These are phyloP conservation scores for Eidolon dupreanum DNA, from an alignment of 2,797 vertebrate genomes.

Conservation along the genomic window DNA sequence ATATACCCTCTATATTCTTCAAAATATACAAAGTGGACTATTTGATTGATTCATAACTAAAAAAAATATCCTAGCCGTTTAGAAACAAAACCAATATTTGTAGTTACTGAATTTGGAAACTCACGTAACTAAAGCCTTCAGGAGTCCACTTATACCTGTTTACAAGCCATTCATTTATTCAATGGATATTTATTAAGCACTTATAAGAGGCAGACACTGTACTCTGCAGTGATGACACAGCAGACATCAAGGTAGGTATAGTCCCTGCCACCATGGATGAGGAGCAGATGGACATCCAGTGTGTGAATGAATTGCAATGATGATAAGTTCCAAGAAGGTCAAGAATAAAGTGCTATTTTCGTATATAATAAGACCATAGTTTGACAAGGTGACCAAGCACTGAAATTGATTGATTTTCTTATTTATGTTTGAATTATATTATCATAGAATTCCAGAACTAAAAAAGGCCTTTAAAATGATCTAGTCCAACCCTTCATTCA, in stretches of 20 bases:
- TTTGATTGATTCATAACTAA: background rate
- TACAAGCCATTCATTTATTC: slow-evolving; percentile 13
- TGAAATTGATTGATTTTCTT: background rate
- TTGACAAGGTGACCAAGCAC: background rate
- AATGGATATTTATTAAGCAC: background rate
- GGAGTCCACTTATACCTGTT: background rate
- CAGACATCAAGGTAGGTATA: background rate
- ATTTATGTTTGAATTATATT: slow-evolving; percentile 36
- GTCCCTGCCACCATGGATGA: background rate
- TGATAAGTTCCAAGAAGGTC: background rate
- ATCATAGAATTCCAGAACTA: background rate
- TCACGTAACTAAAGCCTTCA: background rate
- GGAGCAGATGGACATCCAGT: background rate
- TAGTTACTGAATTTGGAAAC: slow-evolving; percentile 15
- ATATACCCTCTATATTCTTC: background rate
- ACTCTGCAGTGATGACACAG: background rate
- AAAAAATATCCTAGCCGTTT: slow-evolving; percentile 34
- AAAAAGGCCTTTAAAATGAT: slow-evolving; percentile 10
- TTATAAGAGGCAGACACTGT: background rate
- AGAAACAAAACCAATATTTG: background rate
- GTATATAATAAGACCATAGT: background rate
- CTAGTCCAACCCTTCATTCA: background rate
- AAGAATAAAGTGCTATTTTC: background rate
- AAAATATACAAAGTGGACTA: background rate
- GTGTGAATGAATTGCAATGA: background rate